Base-by-base conservation (phyloP, 2,888 invertebrate species). In the Andrena marginata region DNA sequence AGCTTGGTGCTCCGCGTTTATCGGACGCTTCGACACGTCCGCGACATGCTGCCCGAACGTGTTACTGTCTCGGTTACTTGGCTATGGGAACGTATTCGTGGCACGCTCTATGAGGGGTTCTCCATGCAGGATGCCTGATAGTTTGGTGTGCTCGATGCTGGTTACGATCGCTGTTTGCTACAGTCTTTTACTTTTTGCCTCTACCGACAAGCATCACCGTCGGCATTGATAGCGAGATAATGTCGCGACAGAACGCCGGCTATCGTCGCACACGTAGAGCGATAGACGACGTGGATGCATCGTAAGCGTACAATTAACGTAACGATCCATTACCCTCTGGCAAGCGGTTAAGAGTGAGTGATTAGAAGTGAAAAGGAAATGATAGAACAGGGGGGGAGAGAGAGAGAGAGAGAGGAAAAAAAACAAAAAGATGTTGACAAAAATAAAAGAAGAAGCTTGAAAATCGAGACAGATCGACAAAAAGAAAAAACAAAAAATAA, bases 231-330 rank as follows among this genome's bases (percentile, higher is more conserved):
- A 48, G 23, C 20, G 35, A 26, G 49, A 48, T 56, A 54, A 62
- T 42, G 42, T 63, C 56, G 68, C 74, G 65, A 63, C 68, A 63
- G 3, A 20, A 23, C n/a, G 48, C 68, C 78, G 78, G 31, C 78
- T 78, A 78, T 75, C 74, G 78, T 78, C 79, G 79, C 75, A 79
- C 79, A 79, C 78, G 74, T 79, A 74, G 71, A 74, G 59, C 77
- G 80, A 77, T 77, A 73, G 77, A 13, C 77, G 71, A 67, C 67
- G 20, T 20, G 64, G 80, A 80, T 77, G 77, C 80, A 77, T 76
- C 80, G 70, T 71, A 73, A 71, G 84, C 71, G 59, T 79, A 86
- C 74, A 79, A 78, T 77, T 42, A 42, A 72, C 67, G 77, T 67
- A 70, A 82, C 75, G 77, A 75, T 80, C 75, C 82, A 76, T 80